A percentile compares a stretch with the other conserved stretches of the same genome.
These are phyloP conservation scores for Leucosticte australis DNA, from an alignment of 2,113 vertebrate species.

Conservation along the genomic window DNA sequence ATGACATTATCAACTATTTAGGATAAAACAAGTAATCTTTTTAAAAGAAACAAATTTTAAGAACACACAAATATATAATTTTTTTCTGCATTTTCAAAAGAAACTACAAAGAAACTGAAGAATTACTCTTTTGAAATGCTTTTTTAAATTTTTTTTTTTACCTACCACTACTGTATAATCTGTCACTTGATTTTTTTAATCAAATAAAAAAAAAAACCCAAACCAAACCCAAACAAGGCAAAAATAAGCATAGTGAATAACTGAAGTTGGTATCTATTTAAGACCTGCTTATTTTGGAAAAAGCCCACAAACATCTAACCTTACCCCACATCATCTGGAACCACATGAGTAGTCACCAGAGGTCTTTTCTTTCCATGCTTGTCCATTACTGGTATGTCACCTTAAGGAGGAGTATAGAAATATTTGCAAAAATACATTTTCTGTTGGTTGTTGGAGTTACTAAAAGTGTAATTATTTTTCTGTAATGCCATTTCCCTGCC, in stretches of 20 bases:
- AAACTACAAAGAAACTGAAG: neutral
- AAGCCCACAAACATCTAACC: neutral
- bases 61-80: neutral
- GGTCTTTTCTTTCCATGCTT: slow-evolving; percentile 76
- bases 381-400: slow-evolving; percentile 54
- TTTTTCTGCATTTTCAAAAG: neutral
- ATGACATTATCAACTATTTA: neutral
- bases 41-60: neutral
- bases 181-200: neutral
- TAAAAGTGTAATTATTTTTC: neutral
- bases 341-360: slow-evolving; percentile 5
- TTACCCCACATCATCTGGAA: slow-evolving; percentile 76
- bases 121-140: neutral
- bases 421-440: neutral
- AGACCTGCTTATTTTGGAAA: neutral
- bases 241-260: neutral
- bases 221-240: neutral
- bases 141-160: neutral
- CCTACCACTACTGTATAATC: neutral
- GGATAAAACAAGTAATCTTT: neutral
- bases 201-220: neutral
- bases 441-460: neutral
- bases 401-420: slow-evolving; percentile 50
- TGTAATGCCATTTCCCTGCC: neutral
- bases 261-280: neutral